Conservation (phyloP, 2,888 invertebrate species). For the Apoda limacodes region DNA sequence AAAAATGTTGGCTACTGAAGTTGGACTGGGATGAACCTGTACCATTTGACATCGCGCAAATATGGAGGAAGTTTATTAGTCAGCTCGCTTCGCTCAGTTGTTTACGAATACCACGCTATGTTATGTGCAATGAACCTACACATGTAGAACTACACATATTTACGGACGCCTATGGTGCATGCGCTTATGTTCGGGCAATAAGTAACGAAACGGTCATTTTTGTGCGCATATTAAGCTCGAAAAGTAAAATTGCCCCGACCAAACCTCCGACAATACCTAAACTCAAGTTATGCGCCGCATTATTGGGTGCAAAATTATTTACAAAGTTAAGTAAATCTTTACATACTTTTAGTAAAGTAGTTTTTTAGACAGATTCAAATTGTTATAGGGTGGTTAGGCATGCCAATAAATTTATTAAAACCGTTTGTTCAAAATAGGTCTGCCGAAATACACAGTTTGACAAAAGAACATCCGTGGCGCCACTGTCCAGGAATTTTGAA, state of each 20-base stretch:
- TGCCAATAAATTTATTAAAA: slow-evolving; percentile 19
- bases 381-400: slow-evolving; percentile 20
- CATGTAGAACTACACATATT: slow-evolving; percentile 3
- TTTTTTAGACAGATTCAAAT: slow-evolving; percentile 22
- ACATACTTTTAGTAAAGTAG: slow-evolving; percentile 10
- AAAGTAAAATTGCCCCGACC: slow-evolving; percentile 21
- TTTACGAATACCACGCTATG: slow-evolving; percentile 2
- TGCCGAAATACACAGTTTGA: slow-evolving; percentile 17
- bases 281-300: too few relatives aligned
- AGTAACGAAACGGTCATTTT: too few relatives aligned
- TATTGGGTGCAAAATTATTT: slow-evolving; percentile 17
- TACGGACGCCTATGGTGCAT: slow-evolving; percentile 2
- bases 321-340: slow-evolving; percentile 12
- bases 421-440: slow-evolving; percentile 20
- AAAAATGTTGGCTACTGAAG: slow-evolving; percentile 13
- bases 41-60: slow-evolving; percentile 1
- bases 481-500: too few relatives aligned
- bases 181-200: slow-evolving; percentile 6
- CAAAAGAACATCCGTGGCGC: slow-evolving; percentile 5
- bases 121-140: slow-evolving; percentile 4
- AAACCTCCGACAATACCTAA: slow-evolving; percentile 22
- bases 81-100: slow-evolving; percentile 4
- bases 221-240: slow-evolving; percentile 20
- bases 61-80: slow-evolving; percentile 8
- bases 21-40: slow-evolving; percentile 18